Conservation (phyloP, 2,888 invertebrate genomes). For the Macrophya annulata region DNA sequence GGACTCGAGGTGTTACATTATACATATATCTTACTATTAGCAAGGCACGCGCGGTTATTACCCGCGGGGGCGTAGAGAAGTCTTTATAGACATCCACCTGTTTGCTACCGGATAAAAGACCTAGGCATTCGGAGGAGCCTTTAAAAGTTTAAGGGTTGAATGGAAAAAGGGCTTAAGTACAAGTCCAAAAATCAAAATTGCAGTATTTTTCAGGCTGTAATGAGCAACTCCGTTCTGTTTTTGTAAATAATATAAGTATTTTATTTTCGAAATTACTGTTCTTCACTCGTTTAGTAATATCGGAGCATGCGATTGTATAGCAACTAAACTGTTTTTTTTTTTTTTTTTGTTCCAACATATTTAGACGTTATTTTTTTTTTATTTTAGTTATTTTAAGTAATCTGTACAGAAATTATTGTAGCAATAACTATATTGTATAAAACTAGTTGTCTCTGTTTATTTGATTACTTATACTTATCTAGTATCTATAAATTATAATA, state of each 20-base stretch:
- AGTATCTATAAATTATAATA: no score
- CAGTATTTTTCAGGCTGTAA: background rate
- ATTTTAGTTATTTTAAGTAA: background rate
- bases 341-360: no score
- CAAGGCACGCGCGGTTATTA: slow-evolving; percentile 13
- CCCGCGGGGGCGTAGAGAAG: background rate
- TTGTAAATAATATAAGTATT: background rate
- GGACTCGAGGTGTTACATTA: background rate
- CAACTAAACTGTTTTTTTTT: background rate
- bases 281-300: background rate
- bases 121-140: background rate
- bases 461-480: background rate
- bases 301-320: background rate
- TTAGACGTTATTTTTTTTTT: no score
- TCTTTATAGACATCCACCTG: background rate
- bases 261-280: background rate
- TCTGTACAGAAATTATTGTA: background rate
- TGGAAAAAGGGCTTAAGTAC: background rate
- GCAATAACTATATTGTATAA: background rate
- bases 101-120: background rate
- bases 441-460: background rate
- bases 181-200: background rate
- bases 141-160: background rate
- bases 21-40: background rate
- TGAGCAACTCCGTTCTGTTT: background rate